Evolutionary conservation across 2,113 vertebrate species (phyloP), one percentile per base, ranked within the genome.

Genomic region (Cromileptes altivelis): DNA sequence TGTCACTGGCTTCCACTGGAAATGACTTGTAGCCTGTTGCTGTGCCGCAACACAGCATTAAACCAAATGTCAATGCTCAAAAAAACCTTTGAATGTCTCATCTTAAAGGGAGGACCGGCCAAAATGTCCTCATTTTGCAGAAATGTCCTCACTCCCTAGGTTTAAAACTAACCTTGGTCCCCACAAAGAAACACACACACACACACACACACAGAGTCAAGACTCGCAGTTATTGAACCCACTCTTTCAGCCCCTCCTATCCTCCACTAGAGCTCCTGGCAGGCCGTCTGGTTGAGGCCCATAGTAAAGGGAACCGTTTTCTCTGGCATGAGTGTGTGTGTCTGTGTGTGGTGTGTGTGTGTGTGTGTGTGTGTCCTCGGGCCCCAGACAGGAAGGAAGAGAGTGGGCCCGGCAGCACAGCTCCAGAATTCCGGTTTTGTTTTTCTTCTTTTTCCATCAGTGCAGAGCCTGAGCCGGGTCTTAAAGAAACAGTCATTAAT

Each of bases 331-430:
- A 77, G 72, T 74, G 61, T 67, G 4, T 81, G 33, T 50, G 64
- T 86, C 57, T 67, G 56, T 71, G 69, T 70, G 81, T 47, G 73
- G 70, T 71, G 78, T 82, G 63, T 82, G 83, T 81, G 33, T 50
- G 64, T 70, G 81, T 47, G 73, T 71, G 78, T 80, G 85, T 56
- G 84, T 85, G 87, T 90, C 69, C 91, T 82, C 80, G 88, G 85
- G 90, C 94, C 94, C 91, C 93, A 95, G 90, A 94, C 95, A 96
- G 95, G 96, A 96, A 96, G 95, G 95, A 92, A 94, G 87, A 95
- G 92, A 94, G 93, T 92, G 91, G 92, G 94, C 92, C 89, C 82
- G 79, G 88, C 91, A 88, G 89, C 81, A 87, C 91, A 72, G 83
- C 91, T 94, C 91, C 89, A 95, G 93, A 95, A 96, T 94, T 94